A percentile compares a stretch with the other conserved stretches of the same genome.
These are phyloP conservation scores for Platycnemis pennipes DNA, from an alignment of 2,888 invertebrate genomes.

Conservation along the genomic window DNA sequence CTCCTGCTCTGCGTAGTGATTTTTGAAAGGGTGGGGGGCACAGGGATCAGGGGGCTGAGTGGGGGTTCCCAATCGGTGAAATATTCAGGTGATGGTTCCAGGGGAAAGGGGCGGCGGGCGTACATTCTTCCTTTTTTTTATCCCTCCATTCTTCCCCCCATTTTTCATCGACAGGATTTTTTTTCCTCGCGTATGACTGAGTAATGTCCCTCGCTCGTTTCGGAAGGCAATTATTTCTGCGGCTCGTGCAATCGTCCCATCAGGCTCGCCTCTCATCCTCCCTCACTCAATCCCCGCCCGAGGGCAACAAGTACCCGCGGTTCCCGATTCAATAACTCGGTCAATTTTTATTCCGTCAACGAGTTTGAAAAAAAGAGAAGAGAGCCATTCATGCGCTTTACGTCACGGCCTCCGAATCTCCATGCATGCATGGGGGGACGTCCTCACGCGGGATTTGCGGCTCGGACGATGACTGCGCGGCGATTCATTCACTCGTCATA, in stretches of 20 bases:
- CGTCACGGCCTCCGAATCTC: not conserved
- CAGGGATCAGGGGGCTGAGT: not conserved
- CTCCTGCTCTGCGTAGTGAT: slow-evolving; percentile 38
- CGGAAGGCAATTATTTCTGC: slow-evolving; percentile 11
- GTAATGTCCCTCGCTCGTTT: slow-evolving; percentile 16
- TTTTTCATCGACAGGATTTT: slow-evolving; percentile 11
- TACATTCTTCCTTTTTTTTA: not conserved
- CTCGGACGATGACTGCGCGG: not conserved
- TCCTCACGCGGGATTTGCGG: not conserved
- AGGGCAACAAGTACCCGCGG: slow-evolving; percentile 46
- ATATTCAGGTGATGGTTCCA: slow-evolving; percentile 60
- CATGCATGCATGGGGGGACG: not conserved
- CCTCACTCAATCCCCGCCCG: not conserved
- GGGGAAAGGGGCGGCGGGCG: not conserved
- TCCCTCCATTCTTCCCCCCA: not conserved
- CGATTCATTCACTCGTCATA: not conserved
- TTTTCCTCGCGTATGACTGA: slow-evolving; percentile 44
- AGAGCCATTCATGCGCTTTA: not conserved
- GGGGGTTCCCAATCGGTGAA: slow-evolving; percentile 32
- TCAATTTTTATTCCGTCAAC: slow-evolving; percentile 40
- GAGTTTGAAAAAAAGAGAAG: not conserved
- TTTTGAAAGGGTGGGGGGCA: slow-evolving; percentile 9
- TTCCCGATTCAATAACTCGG: slow-evolving; percentile 27
- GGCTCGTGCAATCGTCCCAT: not conserved
- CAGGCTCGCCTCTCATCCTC: not conserved